Evolutionary conservation across 2,888 invertebrate genomes (phyloP), one percentile per base, ranked within the genome.

Genomic region (Ennomos fuscantarius): DNA sequence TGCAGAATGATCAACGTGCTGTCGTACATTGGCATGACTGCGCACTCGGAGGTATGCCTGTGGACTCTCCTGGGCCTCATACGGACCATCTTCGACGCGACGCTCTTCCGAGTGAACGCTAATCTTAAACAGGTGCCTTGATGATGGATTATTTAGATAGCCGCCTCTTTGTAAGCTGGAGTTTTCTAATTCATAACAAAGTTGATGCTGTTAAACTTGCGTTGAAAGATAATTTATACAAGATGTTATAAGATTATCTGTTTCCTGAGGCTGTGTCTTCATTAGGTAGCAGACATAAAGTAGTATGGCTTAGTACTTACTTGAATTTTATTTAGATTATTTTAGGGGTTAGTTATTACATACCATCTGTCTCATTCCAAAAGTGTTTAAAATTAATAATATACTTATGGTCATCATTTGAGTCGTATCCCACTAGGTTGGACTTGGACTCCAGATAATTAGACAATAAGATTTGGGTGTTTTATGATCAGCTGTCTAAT

Each of bases 1-100:
- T 49, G 50, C 57, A 72, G 68, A 57, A 90, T 89, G 89, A 79
- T 87, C 55, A 90, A 90, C 63, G 70, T 90, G 55, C 69, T 91
- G 2, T 86, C 89, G 0, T 90, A 89, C 53, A 69, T 92, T 31
- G 93, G 93, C 33, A 82, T 93, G 79, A 84, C 84, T 55, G 73
- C 88, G 69, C 93, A 93, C 67, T 84, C 89, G 0, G 94, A 94
- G 73, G 83, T 93, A 1, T 86, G 93, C 61, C 65, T 93, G 52
- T 89, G 93, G 86, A 90, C 92, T 3, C 63, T 93, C n/a, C 65
- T 93, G 44, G 93, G 93, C 35, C 85, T 93, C 32, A 66, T 91
- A 62, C 78, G 88, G 45, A 92, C 93, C 1, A 89, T 93, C 50
- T 92, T 93, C 63, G 93, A 94, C 68, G 91, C 92, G 9, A 93